phyloP scores from a whole-genome alignment of 2,797 vertebrate genomes.

The Denticeps clupeoides region DNA sequence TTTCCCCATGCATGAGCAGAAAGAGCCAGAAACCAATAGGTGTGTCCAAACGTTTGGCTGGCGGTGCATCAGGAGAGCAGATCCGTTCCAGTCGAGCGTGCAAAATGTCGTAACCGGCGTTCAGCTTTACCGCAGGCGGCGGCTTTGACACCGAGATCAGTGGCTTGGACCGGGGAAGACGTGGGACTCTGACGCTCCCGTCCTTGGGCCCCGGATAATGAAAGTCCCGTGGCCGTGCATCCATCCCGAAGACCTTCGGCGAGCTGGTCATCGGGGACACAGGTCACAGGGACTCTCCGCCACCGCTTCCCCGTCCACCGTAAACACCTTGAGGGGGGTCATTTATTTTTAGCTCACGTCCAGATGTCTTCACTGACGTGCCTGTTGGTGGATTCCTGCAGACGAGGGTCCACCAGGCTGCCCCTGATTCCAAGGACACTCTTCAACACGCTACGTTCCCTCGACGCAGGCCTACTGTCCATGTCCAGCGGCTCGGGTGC shows the following conservation, averaged over 20 bases:
- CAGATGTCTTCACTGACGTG: conserved; percentile 51
- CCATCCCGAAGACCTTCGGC: conserved; percentile 27
- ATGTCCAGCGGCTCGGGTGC: too few relatives aligned
- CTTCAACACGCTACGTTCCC: conserved; percentile 5
- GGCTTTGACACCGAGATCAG: neutral
- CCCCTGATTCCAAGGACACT: conserved; percentile 46
- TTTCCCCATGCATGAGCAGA: too few relatives aligned
- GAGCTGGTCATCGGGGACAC: conserved; percentile 30
- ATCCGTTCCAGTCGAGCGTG: too few relatives aligned
- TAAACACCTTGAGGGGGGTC: conserved; percentile 45
- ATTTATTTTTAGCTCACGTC: conserved; percentile 52
- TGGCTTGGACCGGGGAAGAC: conserved; percentile 17
- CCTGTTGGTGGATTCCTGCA: conserved; percentile 52
- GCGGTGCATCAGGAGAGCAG: too few relatives aligned
- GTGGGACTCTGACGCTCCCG: conserved; percentile 28
- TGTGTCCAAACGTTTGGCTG: too few relatives aligned
- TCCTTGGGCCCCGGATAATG: conserved; percentile 40
- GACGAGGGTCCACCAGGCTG: conserved; percentile 37
- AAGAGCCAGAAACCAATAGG: too few relatives aligned
- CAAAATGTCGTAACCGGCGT: too few relatives aligned
- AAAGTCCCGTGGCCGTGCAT: conserved; percentile 42
- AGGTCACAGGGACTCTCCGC: conserved; percentile 33
- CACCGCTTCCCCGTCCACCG: conserved; percentile 27
- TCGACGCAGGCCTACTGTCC: too few relatives aligned
- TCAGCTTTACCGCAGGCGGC: conserved; percentile 1